Evolutionary conservation across 2,888 invertebrate genomes (phyloP).

Genomic region (Diaphora mendica): DNA sequence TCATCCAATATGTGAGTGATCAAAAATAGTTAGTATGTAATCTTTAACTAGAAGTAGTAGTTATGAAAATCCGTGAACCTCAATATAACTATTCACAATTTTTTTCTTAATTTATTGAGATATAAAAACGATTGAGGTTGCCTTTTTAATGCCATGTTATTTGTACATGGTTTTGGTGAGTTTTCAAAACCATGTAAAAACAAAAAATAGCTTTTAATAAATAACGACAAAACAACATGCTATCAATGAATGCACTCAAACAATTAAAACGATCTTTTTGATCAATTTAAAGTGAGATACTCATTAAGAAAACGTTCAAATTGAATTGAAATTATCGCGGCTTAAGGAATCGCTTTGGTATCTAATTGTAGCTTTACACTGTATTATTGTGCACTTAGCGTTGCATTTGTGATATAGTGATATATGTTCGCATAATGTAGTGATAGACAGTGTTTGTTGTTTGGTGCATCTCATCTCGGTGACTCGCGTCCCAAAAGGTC

Average conservation of each 20-base stretch:
- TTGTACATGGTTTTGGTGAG: neutral
- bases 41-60: neutral
- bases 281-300: neutral
- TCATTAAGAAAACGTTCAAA: neutral
- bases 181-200: too few relatives aligned
- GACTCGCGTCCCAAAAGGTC: neutral
- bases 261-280: neutral
- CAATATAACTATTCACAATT: neutral
- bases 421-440: neutral
- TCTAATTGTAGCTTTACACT: neutral
- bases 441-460: neutral
- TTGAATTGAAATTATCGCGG: neutral
- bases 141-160: neutral
- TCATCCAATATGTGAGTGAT: neutral
- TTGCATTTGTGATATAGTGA: neutral
- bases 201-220: neutral
- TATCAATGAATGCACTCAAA: neutral
- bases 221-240: neutral
- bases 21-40: neutral
- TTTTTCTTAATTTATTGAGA: too few relatives aligned
- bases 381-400: neutral
- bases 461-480: neutral
- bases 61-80: neutral
- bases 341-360: neutral
- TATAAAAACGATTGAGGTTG: neutral